Base-by-base conservation (phyloP, 2,888 invertebrate genomes). In the Spatulosminthurus flaviceps region DNA sequence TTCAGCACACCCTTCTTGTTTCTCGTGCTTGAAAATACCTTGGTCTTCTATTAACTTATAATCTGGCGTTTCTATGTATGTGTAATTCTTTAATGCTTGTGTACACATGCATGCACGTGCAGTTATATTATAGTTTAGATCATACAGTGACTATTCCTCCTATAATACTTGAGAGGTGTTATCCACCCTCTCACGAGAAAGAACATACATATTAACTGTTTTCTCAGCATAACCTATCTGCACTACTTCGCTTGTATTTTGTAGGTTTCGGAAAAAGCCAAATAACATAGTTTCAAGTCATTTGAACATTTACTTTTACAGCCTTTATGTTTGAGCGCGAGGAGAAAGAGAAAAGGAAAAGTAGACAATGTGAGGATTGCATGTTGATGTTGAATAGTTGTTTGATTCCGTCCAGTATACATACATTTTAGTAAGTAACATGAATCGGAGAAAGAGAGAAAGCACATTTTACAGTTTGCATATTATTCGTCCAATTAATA, bases 341-440 rank as follows among this genome's bases (percentile, higher is more conserved):
- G 34, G 51, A 51, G 51, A 51, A 51, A 9, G 34, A 34, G 34
- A 34, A 16, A 26, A 24, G 26, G 64, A 64, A 34, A 69, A 74
- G 61, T 74, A 82, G 82, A 82, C 81, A 83, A 84, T 83, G 82
- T 81, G 82, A 22, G 67, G 82, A 83, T 84, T 82, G 84, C 82
- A 84, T 84, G 82, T 79, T 80, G 80, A 78, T 74, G 71, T 80
- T 79, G 60, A 80, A 72, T 43, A 71, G 42, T 21, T 43, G 16
- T 16, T 2, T 51, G 19, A 2, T n/a, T 51, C 51, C 16, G 2
- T 51, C 16, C 1, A 21, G 24, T 24, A 64, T 41, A 43, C 1
- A 34, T 21, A 70, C 19, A 70, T 22, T 7, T 21, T 28, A 28
- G 28, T 67, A 1, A 24, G 24, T 22, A 24, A 61, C 61, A 61